Evolutionary conservation across 2,888 invertebrate genomes (phyloP), one percentile per base, ranked within the genome.

Genomic region (Ophonus ardosiacus): DNA sequence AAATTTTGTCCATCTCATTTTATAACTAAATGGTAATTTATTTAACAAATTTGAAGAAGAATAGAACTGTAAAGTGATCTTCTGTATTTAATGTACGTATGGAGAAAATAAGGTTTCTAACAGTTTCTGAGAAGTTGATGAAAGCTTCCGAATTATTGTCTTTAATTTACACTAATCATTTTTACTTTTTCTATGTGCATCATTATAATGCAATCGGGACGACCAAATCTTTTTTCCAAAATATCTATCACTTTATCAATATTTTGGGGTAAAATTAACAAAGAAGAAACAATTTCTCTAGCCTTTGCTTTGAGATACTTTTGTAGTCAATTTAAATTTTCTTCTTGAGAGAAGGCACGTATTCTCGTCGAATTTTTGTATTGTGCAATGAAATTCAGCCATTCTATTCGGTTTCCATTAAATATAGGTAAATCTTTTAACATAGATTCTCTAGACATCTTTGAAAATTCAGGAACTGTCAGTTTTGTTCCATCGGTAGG

Each of bases 301-400:
- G 61, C 61, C 8, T 61, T 61, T 61, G 17, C 61, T 61, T 61
- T 61, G 6, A 61, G 17, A 61, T 18, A 17, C 17, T 61, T 61
- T 61, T 61, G 61, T 17, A 61, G 18, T 7, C 61, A 18, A 61
- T 61, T 61, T 61, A 61, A 61, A 61, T 61, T 61, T 61, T 61
- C 61, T 61, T 61, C 61, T 18, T 13, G 6, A 61, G 61, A 61
- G 17, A 61, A 61, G 15, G 17, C 61, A 61, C 61, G 17, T 61
- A 61, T 17, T 61, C 17, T 18, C 6, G 61, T 61, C 1, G 61
- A 61, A 61, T 61, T 61, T 17, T 15, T 13, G 18, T 15, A 61
- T 61, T 61, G 61, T 2, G 17, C 6, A 17, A 61, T 61, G 18
- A 61, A 61, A 61, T 61, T 61, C 8, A 18, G 61, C 61, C 61